phyloP scores from a whole-genome alignment of 2,797 vertebrate species.

The Coccyzus lansbergi region DNA sequence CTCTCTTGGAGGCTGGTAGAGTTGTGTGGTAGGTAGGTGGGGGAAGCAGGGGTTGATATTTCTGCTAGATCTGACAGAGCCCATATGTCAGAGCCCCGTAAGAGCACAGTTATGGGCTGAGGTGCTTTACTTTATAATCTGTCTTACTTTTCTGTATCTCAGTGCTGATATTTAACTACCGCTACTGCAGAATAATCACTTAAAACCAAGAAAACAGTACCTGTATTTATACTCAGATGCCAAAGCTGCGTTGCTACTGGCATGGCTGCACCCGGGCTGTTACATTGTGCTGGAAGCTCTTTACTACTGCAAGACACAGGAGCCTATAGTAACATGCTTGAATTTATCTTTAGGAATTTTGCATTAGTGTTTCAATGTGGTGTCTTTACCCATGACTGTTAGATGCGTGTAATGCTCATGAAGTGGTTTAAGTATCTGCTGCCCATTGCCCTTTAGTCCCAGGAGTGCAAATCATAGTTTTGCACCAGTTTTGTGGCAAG shows the following conservation, averaged over 20 bases:
- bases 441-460: background rate
- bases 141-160: no score
- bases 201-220: no score
- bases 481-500: background rate
- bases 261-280: background rate
- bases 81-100: accelerated
- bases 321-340: background rate
- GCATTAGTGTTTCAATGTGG: accelerated
- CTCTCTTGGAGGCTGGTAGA: no score
- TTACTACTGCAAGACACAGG: background rate
- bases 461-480: background rate
- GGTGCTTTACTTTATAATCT: no score
- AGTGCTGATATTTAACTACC: no score
- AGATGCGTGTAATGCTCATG: background rate
- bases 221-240: background rate
- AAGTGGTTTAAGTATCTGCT: background rate
- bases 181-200: no score
- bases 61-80: background rate
- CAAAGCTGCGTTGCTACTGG: background rate
- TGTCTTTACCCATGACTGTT: background rate
- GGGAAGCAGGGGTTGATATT: no score
- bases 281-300: background rate
- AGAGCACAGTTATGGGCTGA: background rate
- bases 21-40: background rate
- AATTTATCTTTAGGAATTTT: background rate